Percentiles rank a stretch among this genome's conserved stretches.
Conservation (phyloP, 2,888 invertebrate species). For the Monoplex corrugatus region DNA sequence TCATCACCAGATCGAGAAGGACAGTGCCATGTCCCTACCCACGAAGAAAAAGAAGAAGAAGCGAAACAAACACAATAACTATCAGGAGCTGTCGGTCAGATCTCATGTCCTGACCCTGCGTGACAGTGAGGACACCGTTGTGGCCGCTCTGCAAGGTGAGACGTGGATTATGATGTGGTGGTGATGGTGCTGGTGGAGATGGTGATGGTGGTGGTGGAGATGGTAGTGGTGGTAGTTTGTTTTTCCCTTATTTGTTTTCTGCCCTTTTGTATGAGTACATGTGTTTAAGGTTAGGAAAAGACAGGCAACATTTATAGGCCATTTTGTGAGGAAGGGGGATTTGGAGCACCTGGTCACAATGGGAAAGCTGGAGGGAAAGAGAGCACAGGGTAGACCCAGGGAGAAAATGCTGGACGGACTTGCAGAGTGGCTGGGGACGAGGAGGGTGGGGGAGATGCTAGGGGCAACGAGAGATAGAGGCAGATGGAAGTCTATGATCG, state of each 20-base stretch:
- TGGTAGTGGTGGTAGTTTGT: background rate
- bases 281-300: background rate
- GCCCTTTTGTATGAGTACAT: too few relatives aligned
- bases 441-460: too few relatives aligned
- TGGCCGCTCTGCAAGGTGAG: constrained; percentile 10
- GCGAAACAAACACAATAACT: background rate
- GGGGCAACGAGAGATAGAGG: too few relatives aligned
- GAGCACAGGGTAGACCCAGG: too few relatives aligned
- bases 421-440: too few relatives aligned
- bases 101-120: background rate
- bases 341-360: too few relatives aligned
- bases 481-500: too few relatives aligned
- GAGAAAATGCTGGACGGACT: too few relatives aligned
- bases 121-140: background rate
- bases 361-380: too few relatives aligned
- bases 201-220: too few relatives aligned
- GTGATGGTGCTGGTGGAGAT: too few relatives aligned
- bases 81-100: background rate
- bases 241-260: too few relatives aligned
- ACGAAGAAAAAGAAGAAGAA: background rate
- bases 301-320: background rate
- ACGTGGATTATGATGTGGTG: background rate
- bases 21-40: background rate
- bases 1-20: background rate
- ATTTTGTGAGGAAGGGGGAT: background rate